Conservation (phyloP, 2,113 vertebrate genomes). For the Melanocharis versteri region DNA sequence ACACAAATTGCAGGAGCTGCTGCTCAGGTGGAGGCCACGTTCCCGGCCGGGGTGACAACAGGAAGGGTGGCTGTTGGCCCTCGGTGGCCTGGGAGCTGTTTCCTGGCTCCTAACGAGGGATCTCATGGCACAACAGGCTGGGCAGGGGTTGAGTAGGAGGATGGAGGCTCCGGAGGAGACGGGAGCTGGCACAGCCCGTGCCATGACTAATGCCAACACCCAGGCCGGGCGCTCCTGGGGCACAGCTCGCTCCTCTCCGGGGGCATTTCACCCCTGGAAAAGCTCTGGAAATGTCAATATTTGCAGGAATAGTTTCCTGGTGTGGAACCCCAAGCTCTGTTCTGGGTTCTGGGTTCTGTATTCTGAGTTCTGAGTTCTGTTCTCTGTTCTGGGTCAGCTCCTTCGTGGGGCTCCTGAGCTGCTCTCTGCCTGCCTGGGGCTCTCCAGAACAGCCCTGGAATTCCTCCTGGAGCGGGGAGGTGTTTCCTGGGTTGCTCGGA, state of each 20-base stretch:
- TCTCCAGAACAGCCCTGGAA: neutral
- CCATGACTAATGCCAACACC: neutral
- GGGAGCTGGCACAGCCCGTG: neutral
- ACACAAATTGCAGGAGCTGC: neutral
- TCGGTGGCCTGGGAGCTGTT: neutral
- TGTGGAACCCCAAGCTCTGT: neutral
- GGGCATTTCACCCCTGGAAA: neutral
- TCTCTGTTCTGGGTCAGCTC: neutral
- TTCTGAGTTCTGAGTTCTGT: too few species aligned
- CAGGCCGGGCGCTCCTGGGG: neutral
- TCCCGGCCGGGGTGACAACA: neutral
- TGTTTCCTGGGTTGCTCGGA: rapidly evolving
- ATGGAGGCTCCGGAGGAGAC: neutral
- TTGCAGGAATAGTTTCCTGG: neutral
- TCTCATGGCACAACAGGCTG: neutral
- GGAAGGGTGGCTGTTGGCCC: neutral
- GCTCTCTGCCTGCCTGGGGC: neutral
- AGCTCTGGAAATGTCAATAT: neutral
- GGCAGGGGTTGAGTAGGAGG: neutral
- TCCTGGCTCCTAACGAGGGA: neutral
- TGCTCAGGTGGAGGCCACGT: rapidly evolving
- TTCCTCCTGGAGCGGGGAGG: neutral
- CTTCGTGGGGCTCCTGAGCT: neutral
- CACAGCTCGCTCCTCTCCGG: neutral
- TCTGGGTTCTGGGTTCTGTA: neutral